Evolutionary conservation across 2,797 vertebrate genomes (phyloP), one percentile per base, ranked within the genome.

Genomic region (Chelonia mydas): DNA sequence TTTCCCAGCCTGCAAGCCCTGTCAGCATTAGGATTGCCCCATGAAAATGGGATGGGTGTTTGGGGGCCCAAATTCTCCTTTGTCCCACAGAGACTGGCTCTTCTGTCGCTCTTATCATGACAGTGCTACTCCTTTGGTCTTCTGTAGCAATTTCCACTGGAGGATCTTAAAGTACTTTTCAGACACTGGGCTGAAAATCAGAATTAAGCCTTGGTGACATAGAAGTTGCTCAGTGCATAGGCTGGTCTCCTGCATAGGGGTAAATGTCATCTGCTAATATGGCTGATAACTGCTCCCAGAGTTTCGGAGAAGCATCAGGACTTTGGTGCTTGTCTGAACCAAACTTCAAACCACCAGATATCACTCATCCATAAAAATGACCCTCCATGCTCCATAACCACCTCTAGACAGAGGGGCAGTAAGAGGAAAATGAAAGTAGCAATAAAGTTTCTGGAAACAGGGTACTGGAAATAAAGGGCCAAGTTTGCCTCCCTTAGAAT

Each of bases 201-300:
- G 27, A 68, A 68, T 21, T 37, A 37, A 68, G 17, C 17, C 27
- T 31, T 3, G 12, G 15, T 28, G 31, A 57, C 80, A 15, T 4
- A 27, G 0, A 0, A 11, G 54, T 81, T 0, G 0, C 17, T 7
- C 61, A n/a, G 57, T 89, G 85, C 27, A 61, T 25, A 45, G 53
- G 33, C 45, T 16, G 31, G 23, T 41, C 7, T 78, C 77, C 76
- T 50, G 31, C 53, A 50, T 50, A 76, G 55, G 47, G 83, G 47
- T 55, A 49, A 88, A 86, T 68, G 11, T 68, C 17, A 21, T 68
- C 65, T 68, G 5, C 65, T 3, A 68, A 68, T 21, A 37, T 21
- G 3, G 9, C 65, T 68, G 65, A 68, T 68, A 86, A 88, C 59
- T 89, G 12, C 5, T 16, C n/a, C 31, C 3, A 8, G 47, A 41